Conservation (phyloP, 2,888 invertebrate species). For the Lasiommata megera region DNA sequence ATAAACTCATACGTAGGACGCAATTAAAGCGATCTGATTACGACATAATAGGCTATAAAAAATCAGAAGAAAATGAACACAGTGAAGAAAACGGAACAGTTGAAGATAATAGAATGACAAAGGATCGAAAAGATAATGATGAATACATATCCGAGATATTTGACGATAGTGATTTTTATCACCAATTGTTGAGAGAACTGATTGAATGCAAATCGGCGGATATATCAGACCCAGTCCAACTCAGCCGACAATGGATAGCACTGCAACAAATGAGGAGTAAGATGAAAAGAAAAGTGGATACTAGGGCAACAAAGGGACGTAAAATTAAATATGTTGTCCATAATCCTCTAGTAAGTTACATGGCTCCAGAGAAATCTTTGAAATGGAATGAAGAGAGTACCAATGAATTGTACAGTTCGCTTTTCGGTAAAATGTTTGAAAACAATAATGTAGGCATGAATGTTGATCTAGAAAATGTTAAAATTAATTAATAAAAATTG, state of each 20-base stretch:
- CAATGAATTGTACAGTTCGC: constrained; percentile 89
- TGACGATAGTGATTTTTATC: constrained; percentile 98
- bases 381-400: constrained; percentile 90
- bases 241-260: constrained; percentile 95
- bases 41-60: constrained; percentile 83
- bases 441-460: constrained; percentile 64
- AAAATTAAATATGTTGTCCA: constrained; percentile 93
- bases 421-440: constrained; percentile 87
- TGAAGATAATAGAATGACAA: constrained; percentile 42
- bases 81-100: constrained; percentile 41
- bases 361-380: constrained; percentile 88
- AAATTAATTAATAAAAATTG: constrained; percentile 16
- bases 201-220: constrained; percentile 95
- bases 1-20: constrained; percentile 88
- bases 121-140: constrained; percentile 67
- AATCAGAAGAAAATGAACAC: constrained; percentile 40
- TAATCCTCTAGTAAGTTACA: constrained; percentile 92
- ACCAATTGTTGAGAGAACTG: constrained; percentile 93
- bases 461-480: constrained; percentile 55
- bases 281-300: constrained; percentile 96
- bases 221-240: constrained; percentile 90
- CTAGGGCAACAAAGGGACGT: constrained; percentile 96
- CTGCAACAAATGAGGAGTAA: constrained; percentile 95
- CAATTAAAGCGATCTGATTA: constrained; percentile 90
- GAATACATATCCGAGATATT: constrained; percentile 92